Evolutionary conservation across 2,888 invertebrate species (phyloP), one percentile per base, ranked within the genome.

Genomic region (Busseola fusca): DNA sequence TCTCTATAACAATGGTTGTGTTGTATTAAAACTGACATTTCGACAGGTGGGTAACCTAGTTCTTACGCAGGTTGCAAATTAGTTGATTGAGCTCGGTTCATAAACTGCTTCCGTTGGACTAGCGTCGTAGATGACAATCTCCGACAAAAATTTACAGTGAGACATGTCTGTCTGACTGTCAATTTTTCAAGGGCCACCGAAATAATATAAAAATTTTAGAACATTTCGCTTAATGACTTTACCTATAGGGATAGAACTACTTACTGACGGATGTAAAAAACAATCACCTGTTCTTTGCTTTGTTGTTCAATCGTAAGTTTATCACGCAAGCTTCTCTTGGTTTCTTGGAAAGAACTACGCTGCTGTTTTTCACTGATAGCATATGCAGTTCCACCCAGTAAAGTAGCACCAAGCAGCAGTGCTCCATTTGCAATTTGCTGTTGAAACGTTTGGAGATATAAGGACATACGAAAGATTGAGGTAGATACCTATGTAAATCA

Each of bases 231-330:
- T 69, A 56, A 21, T 45, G 12, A 30, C 37, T 37, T 34, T 25
- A 30, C 42, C 25, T 10, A 25, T 18, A 30, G n/a, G n/a, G 14
- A 34, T 5, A 64, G 50, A 50, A 52, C 16, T 14, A 25, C 18
- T 21, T 14, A 25, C n/a, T 21, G n/a, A 54, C 25, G 21, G 54
- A 45, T 58, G 1, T 63, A 18, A 10, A 14, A 73, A 78, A 52
- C 30, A 62, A 48, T 74, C 79, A 98, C 98, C 97, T 98, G 98
- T 92, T 99, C 98, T 73, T 98, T 98, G 82, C 98, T 98, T 92
- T 99, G 98, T 90, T 99, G 98, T 93, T 99, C 99, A 84, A 99
- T 98, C 69, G 98, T 97, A 87, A 98, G 96, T 93, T 98, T 99
- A 84, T 98, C 98, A 89, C 98, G 98, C 81, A 99, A 96, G 87